Base-by-base conservation (phyloP, 2,113 vertebrate genomes). In the Pholis gunnellus region DNA sequence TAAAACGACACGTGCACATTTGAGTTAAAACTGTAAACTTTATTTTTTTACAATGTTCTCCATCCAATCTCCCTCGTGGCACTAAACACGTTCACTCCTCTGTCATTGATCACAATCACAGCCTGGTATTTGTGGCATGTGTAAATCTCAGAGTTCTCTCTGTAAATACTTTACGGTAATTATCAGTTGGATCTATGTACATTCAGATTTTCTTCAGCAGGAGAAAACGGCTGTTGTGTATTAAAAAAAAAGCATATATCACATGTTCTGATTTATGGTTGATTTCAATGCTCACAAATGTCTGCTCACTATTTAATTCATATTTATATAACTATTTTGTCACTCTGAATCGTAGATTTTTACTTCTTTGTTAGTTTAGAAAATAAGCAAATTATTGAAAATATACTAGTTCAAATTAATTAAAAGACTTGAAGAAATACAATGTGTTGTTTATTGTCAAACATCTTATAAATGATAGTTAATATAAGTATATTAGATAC, bases 321-420 rank as follows among this genome's bases (percentile, higher is more conserved):
- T 92, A 91, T 93, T 93, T 94, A 77, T 92, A 90, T 70, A 89
- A 90, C 82, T 92, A 92, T 93, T 93, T 92, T 93, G 87, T 92
- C 88, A 91, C 82, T 87, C 71, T 75, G 75, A 87, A 88, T 67
- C 18, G 66, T 92, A 82, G 84, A 88, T 93, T 94, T 94, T 83
- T 92, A 90, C 83, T 89, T 90, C 79, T 88, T 92, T 89, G 81
- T 88, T 91, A 87, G 84, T 61, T 76, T 88, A 91, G 89, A 63
- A 57, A 85, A 54, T 85, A 73, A 88, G 83, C 73, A 87, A 64
- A 83, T 73, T 72, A 89, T 86, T 66, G 73, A 59, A 71, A 66
- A 78, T 70, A 79, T 79, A 83, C 22, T 85, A 85, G 85, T 65
- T 87, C 72, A 88, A 80, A 77, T 82, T 34, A 81, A 91, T 85